Percentiles rank a stretch among this genome's conserved stretches.
phyloP scores from a whole-genome alignment of 2,888 invertebrate species.

The Holacanthella duospinosa region DNA sequence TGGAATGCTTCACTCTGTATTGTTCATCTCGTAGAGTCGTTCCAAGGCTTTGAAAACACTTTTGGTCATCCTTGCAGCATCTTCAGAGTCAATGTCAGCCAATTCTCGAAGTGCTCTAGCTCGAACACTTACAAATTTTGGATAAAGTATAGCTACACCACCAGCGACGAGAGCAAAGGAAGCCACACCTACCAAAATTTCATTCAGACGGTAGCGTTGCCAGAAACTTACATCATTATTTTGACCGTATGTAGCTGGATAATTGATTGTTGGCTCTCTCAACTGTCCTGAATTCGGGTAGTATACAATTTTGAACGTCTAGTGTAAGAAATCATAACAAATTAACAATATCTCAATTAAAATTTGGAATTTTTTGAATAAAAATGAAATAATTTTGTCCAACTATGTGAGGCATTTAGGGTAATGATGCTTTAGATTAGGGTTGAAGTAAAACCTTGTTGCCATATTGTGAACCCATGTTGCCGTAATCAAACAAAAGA shows the following conservation, averaged over 20 bases:
- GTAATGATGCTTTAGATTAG: background rate
- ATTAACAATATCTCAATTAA: no score
- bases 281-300: conserved; percentile 5
- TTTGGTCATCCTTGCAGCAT: conserved; percentile 29
- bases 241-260: background rate
- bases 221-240: background rate
- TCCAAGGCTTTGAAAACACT: conserved; percentile 32
- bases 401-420: background rate
- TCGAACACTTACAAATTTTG: conserved; percentile 17
- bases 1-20: background rate
- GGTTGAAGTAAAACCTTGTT: background rate
- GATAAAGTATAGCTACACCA: conserved; percentile 25
- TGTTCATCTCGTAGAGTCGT: conserved; percentile 26
- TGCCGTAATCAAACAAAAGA: no score
- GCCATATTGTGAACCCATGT: no score
- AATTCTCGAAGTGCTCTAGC: conserved; percentile 32
- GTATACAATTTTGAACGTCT: background rate
- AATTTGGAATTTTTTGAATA: background rate
- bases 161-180: conserved; percentile 20
- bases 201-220: conserved; percentile 11
- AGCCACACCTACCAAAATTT: conserved; percentile 18
- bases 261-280: background rate
- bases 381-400: no score
- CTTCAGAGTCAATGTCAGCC: conserved; percentile 27
- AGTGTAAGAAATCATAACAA: background rate